These are phyloP conservation scores for Chrysaora quinquecirrha DNA, from an alignment of 30 jellyfish, hydroid and myxozoan species.

Conservation along the genomic window DNA sequence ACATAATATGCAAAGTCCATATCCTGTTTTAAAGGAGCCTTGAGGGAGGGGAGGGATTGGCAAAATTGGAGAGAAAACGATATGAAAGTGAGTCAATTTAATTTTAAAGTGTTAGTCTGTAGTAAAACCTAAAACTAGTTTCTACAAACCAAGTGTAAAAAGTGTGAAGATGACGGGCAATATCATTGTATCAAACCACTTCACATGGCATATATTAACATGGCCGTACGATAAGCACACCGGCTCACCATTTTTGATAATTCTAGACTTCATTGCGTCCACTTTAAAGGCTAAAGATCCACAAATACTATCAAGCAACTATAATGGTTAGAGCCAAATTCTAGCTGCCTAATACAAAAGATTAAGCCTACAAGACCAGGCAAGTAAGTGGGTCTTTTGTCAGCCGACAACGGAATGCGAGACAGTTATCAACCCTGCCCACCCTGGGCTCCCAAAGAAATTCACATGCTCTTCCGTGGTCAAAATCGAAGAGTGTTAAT, in stretches of 20 bases:
- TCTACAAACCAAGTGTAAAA: not conserved
- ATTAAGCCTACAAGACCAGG: not conserved
- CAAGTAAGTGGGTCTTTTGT: constrained; percentile 1
- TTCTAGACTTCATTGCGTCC: not conserved
- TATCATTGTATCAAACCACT: not conserved
- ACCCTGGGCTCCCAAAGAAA: not conserved
- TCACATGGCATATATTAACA: not conserved
- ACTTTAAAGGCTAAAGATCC: not conserved
- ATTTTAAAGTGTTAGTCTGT: not conserved
- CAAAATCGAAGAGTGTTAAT: not conserved
- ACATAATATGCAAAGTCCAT: not conserved
- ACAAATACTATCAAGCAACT: not conserved
- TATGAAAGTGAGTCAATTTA: not conserved
- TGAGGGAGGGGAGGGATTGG: constrained; percentile 8
- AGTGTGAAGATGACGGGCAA: not conserved
- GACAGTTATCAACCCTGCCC: not conserved
- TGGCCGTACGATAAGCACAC: constrained; percentile 2
- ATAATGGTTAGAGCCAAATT: not conserved
- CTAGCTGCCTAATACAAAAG: not conserved
- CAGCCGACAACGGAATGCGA: not conserved
- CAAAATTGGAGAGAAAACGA: not conserved
- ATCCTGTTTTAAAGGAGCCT: not conserved
- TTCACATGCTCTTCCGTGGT: not conserved
- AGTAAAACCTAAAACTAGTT: not conserved
- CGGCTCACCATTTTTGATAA: not conserved